Base-by-base conservation (phyloP, 2,113 vertebrate species). In the Taurulus bubalis region DNA sequence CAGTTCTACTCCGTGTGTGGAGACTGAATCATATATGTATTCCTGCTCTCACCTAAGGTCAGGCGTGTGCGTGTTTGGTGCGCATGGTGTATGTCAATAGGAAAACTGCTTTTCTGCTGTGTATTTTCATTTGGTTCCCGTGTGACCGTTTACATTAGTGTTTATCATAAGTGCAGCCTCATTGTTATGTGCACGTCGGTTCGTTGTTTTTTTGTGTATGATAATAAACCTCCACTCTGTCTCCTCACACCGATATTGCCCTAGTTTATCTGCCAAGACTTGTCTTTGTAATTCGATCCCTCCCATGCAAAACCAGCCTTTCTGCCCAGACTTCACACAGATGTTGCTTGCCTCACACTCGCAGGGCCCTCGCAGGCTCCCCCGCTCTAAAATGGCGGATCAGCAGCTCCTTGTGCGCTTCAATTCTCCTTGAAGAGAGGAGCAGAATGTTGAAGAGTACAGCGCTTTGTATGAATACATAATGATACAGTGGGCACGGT, bases 261-360 rank as follows among this genome's bases (percentile, higher is more conserved):
- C 87, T 76, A 84, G 87, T 93, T 94, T 91, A 91, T 94, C 93
- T 92, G 91, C 90, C 89, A 88, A 91, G 88, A 93, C 88, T 84
- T 83, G 87, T 90, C 88, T 94, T 92, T 93, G 93, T 94, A 94
- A 95, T 92, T 77, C 2, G 69, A 94, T 90, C 90, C 81, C 73
- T 80, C 82, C 60, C 83, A 64, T 70, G 67, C 75, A 82, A 79
- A 51, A 15, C 0, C 83, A 81, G 88, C 79, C 69, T 85, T 89
- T 90, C 85, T 86, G 85, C 86, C 93, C 91, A 90, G 92, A 93
- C 92, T 94, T 93, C 88, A 88, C 92, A 91, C 92, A 94, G 91
- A 93, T 94, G 93, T 90, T 93, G 84, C 85, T 71, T 62, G 79
- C 75, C 85, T 83, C 56, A 64, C 85, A 90, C 80, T 87, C 32